Evolutionary conservation across 2,113 vertebrate species (phyloP).

Genomic region (Dromaius novaehollandiae): DNA sequence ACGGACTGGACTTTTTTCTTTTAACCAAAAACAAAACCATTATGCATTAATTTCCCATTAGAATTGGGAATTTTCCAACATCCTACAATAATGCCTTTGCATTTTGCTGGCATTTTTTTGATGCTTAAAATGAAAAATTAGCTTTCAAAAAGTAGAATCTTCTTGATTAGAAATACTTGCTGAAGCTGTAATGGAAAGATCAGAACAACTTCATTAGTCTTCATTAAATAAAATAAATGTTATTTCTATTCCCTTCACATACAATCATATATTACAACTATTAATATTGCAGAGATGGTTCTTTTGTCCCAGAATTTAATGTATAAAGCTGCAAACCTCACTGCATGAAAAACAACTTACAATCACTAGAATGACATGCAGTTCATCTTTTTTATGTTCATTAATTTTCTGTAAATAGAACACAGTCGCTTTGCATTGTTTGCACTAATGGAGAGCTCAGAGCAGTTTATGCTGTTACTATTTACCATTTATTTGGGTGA

Average conservation of each 20-base stretch:
- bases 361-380: not conserved
- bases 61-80: not conserved
- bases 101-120: conserved; percentile 29
- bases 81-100: not conserved
- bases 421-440: conserved; percentile 29
- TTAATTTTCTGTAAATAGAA: conserved; percentile 59
- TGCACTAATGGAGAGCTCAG: conserved; percentile 49
- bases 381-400: conserved; percentile 55
- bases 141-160: conserved; percentile 17
- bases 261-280: conserved; percentile 50
- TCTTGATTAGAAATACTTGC: conserved; percentile 43
- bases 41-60: not conserved
- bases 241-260: conserved; percentile 65
- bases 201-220: conserved; percentile 66
- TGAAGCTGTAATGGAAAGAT: conserved; percentile 57
- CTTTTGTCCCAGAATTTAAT: conserved; percentile 53
- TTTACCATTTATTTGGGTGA: conserved; percentile 43
- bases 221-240: conserved; percentile 70
- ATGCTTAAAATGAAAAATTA: conserved; percentile 40
- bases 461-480: conserved; percentile 35
- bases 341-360: conserved; percentile 58
- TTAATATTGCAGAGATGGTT: conserved; percentile 53
- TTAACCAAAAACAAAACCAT: not conserved
- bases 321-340: conserved; percentile 38
- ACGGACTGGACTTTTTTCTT: not conserved